phyloP scores from a whole-genome alignment of 2,797 vertebrate species.

The Psittacula derbiana region DNA sequence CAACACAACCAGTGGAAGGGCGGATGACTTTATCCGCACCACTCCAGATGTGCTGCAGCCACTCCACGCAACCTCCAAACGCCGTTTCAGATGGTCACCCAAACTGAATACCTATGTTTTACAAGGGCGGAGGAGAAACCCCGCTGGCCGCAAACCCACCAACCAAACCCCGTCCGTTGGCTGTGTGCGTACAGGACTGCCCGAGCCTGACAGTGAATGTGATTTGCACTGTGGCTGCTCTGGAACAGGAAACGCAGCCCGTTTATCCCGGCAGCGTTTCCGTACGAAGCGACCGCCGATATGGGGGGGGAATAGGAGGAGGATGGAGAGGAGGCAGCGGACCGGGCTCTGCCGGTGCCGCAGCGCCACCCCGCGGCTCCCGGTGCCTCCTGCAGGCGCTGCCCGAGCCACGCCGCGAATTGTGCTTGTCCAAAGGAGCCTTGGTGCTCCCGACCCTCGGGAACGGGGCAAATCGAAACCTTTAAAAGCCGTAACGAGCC shows the following conservation, averaged over 20 bases:
- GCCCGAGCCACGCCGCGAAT: fast-evolving
- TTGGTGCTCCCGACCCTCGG: fast-evolving
- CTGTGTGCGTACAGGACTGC: neutral
- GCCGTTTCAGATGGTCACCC: fast-evolving
- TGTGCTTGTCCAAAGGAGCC: fast-evolving
- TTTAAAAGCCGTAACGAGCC: fast-evolving
- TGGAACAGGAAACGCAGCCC: fast-evolving
- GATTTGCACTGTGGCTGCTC: no score
- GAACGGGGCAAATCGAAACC: fast-evolving
- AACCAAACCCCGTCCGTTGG: fast-evolving
- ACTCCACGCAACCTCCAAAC: neutral
- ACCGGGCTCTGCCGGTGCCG: neutral
- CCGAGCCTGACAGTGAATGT: neutral
- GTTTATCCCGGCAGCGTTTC: fast-evolving
- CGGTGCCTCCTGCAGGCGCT: neutral
- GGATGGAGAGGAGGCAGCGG: fast-evolving
- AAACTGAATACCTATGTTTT: neutral
- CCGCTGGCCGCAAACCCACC: neutral
- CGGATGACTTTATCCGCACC: neutral
- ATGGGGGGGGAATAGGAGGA: neutral
- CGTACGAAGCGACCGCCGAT: no score
- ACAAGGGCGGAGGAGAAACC: fast-evolving
- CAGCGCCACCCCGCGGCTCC: constrained; percentile 47
- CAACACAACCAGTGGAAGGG: neutral
- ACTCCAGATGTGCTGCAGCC: neutral